A percentile compares a stretch with the other conserved stretches of the same genome.
These are phyloP conservation scores for Metaphire vulgaris DNA, from an alignment of 1,140 invertebrate species.

Conservation along the genomic window DNA sequence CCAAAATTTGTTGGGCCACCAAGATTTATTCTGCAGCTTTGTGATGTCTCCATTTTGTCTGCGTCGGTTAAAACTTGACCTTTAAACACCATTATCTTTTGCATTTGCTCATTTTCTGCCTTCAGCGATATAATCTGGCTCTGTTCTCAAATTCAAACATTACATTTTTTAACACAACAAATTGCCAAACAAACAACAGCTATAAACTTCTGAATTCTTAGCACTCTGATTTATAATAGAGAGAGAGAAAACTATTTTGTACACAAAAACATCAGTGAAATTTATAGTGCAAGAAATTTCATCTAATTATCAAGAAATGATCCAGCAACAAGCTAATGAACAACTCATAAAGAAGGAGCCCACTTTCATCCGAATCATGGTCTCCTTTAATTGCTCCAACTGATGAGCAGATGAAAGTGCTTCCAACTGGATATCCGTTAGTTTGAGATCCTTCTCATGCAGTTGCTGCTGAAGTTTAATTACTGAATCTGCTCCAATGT, in stretches of 20 bases:
- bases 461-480: conserved; percentile 85
- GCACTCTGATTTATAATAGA: no score
- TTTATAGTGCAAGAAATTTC: no score
- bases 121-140: conserved; percentile 92
- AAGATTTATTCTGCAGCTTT: neutral
- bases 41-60: neutral
- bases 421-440: conserved; percentile 91
- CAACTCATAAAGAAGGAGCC: no score
- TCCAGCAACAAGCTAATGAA: no score
- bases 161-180: no score
- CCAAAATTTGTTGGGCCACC: neutral
- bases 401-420: conserved; percentile 93
- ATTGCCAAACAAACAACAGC: no score
- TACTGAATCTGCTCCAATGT: conserved; percentile 53
- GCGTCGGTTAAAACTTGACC: neutral
- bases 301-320: no score
- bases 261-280: no score
- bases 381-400: conserved; percentile 89
- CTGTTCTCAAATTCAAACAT: no score
- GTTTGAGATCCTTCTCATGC: conserved; percentile 86
- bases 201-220: no score
- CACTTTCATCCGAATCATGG: conserved; percentile 90
- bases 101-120: conserved; percentile 90
- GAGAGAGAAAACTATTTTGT: no score
- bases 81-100: conserved; percentile 55